These are phyloP conservation scores for Coenonympha arcania DNA, from an alignment of 2,888 invertebrate species.

Conservation along the genomic window DNA sequence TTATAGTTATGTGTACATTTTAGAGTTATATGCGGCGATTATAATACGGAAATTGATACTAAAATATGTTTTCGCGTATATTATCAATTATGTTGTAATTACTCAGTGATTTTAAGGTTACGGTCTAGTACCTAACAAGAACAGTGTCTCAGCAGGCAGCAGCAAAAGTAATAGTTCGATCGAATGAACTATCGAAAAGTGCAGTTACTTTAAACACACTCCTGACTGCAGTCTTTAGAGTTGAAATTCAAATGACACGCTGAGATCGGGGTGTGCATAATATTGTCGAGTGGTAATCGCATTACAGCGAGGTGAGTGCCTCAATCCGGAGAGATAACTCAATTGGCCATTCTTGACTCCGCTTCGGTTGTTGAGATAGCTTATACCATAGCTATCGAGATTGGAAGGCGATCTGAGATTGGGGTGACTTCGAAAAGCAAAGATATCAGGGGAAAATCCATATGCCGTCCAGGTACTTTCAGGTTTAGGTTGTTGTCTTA, in stretches of 20 bases:
- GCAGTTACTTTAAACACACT: background rate
- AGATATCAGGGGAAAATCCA: background rate
- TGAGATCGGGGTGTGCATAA: slow-evolving; percentile 12
- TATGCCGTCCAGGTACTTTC: too few relatives aligned
- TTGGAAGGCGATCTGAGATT: background rate
- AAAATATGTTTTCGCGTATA: too few relatives aligned
- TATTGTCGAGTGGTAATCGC: slow-evolving; percentile 23
- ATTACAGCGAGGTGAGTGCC: slow-evolving; percentile 21
- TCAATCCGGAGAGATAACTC: slow-evolving; percentile 22
- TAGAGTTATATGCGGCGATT: too few relatives aligned
- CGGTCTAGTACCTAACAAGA: background rate
- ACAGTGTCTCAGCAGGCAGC: background rate
- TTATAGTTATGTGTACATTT: too few relatives aligned
- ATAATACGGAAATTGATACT: too few relatives aligned
- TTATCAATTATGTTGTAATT: too few relatives aligned
- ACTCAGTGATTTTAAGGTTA: too few relatives aligned
- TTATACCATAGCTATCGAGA: too few relatives aligned
- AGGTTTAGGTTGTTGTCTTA: too few relatives aligned
- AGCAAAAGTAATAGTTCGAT: background rate
- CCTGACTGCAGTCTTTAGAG: background rate
- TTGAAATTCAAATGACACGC: background rate
- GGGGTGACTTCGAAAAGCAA: background rate
- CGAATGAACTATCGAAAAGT: slow-evolving; percentile 2
- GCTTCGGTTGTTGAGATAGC: background rate
- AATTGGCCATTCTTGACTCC: slow-evolving; percentile 18